Base-by-base conservation (phyloP, 2,888 invertebrate genomes). In the Scaptomyza flava region DNA sequence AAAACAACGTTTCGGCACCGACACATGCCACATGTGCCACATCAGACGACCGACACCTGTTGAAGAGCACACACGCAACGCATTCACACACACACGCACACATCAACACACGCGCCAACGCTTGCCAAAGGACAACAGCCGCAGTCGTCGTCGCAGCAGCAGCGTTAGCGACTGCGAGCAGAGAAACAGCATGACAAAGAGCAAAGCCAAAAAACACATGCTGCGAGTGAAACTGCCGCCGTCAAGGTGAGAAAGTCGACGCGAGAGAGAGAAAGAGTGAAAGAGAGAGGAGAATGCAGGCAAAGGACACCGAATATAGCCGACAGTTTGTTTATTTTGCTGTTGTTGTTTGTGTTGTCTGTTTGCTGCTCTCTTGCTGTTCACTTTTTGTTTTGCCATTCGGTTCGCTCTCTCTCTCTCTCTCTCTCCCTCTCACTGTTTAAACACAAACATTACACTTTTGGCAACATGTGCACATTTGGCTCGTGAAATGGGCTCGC, bases 41-140 rank as follows among this genome's bases (percentile, higher is more conserved):
- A 62, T n/a, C 70, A 76, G 70, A 72, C 75, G 51, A 74, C 66
- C 68, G 72, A 82, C 87, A 84, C 85, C 85, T 85, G 85, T 87
- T 84, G 87, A 78, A 53, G 68, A 56, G 73, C 76, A 71, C 62
- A 78, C 72, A 75, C 77, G 77, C 79, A 78, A 63, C 47, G 23
- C 52, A 69, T 53, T 47, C 46, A 46, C 34, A 56, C 60, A 58
- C 41, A 47, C 51, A 45, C 72, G 58, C 50, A 62, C 65, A 79
- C 69, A 81, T 51, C 62, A 70, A 83, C 84, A 84, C 87, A 14
- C 38, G 77, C 87, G 84, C 68, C 81, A 70, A 31, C 47, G 56
- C 54, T 60, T 51, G 54, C 67, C 68, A 83, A 86, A 83, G 81
- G 87, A 83, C 83, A 83, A 74, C 86, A 85, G 77, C 73, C 78